These are phyloP conservation scores for Spheniscus mendiculus DNA, from an alignment of 2,113 vertebrate genomes.

Conservation along the genomic window DNA sequence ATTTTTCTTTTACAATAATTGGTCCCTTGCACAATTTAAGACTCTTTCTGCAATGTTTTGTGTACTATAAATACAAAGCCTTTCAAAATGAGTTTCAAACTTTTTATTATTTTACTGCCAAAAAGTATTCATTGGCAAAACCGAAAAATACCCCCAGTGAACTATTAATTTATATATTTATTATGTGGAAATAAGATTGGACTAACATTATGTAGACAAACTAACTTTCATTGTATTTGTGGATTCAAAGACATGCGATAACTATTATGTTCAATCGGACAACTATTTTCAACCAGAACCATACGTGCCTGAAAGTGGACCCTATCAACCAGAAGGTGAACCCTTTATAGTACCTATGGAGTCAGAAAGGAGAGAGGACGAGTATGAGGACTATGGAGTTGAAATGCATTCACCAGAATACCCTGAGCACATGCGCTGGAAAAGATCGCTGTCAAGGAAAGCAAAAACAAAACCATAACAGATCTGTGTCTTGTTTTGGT, in stretches of 20 bases:
- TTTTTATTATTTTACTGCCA: background rate
- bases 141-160: background rate
- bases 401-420: conserved; percentile 76
- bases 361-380: conserved; percentile 81
- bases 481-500: background rate
- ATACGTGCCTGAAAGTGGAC: conserved; percentile 84
- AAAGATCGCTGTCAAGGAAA: conserved; percentile 81
- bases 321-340: conserved; percentile 82
- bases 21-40: conserved; percentile 42
- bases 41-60: conserved; percentile 44
- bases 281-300: conserved; percentile 91
- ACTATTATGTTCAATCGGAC: conserved; percentile 84
- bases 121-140: background rate
- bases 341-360: conserved; percentile 82
- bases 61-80: conserved; percentile 46
- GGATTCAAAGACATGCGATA: conserved; percentile 72
- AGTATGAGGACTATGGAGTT: conserved; percentile 87
- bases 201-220: conserved; percentile 29
- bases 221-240: conserved; percentile 60
- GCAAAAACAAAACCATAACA: conserved; percentile 68
- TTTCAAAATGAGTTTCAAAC: conserved; percentile 5
- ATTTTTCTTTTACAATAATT: background rate
- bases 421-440: conserved; percentile 79
- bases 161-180: conserved; percentile 59
- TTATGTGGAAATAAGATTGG: conserved; percentile 51